Evolutionary conservation across 2,888 invertebrate genomes (phyloP).

Genomic region (Nomada flava): DNA sequence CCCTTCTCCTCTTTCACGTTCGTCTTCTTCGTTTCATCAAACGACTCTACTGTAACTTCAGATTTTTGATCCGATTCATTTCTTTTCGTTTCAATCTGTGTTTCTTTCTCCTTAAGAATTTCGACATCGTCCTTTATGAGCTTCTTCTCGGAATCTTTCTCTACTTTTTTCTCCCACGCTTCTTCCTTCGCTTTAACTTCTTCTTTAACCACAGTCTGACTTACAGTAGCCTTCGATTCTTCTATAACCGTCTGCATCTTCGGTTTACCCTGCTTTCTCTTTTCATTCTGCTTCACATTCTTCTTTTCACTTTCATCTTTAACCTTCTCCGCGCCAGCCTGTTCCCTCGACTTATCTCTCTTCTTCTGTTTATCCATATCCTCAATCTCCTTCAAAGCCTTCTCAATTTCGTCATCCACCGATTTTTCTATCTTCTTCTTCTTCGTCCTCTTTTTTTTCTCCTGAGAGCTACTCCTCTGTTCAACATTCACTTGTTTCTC

Average conservation of each 20-base stretch:
- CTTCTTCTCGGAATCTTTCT: slow-evolving; percentile 24
- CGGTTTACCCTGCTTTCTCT: slow-evolving; percentile 68
- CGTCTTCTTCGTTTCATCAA: slow-evolving; percentile 20
- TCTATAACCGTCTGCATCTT: slow-evolving; percentile 59
- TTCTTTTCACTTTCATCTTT: slow-evolving; percentile 52
- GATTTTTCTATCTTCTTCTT: slow-evolving; percentile 79
- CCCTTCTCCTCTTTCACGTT: slow-evolving; percentile 36
- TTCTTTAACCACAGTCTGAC: slow-evolving; percentile 23
- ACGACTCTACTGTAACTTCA: slow-evolving; percentile 24
- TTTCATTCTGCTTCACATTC: slow-evolving; percentile 35
- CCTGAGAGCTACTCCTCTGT: slow-evolving; percentile 28
- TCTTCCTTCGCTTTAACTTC: slow-evolving; percentile 44
- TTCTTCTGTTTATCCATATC: slow-evolving; percentile 81
- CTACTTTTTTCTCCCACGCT: slow-evolving; percentile 34
- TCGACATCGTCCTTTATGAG: slow-evolving; percentile 33
- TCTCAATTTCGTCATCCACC: slow-evolving; percentile 84
- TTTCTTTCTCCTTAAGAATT: slow-evolving; percentile 22
- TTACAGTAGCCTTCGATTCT: neutral
- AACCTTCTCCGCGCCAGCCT: slow-evolving; percentile 42
- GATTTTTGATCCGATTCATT: slow-evolving; percentile 5
- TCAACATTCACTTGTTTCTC: neutral
- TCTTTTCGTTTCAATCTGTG: neutral
- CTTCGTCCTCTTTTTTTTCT: slow-evolving; percentile 78
- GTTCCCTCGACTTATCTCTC: slow-evolving; percentile 76
- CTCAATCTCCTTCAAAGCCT: slow-evolving; percentile 84